Conservation (phyloP, 2,888 invertebrate species). For the Nineta flava region DNA sequence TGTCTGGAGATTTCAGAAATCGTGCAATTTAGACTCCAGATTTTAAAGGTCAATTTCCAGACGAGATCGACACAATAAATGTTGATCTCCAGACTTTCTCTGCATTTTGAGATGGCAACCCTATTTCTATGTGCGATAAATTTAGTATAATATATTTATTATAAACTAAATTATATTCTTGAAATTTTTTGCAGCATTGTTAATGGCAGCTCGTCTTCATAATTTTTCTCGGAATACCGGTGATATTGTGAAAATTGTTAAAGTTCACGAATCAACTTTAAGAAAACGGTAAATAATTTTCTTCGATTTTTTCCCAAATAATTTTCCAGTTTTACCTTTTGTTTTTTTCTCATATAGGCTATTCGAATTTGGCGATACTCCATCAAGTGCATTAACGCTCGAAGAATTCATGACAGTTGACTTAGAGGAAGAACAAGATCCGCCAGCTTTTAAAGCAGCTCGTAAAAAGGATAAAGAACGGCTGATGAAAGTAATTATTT, state of each 20-base stretch:
- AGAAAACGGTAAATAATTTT: conserved; percentile 49
- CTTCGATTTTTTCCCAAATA: background rate
- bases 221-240: conserved; percentile 73
- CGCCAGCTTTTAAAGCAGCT: conserved; percentile 86
- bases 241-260: conserved; percentile 87
- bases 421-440: conserved; percentile 90
- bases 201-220: conserved; percentile 88
- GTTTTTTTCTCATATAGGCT: conserved; percentile 37
- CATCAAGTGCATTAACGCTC: conserved; percentile 82
- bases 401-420: conserved; percentile 97
- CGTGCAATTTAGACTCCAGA: too few relatives aligned
- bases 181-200: conserved; percentile 66
- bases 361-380: conserved; percentile 91
- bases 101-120: too few relatives aligned
- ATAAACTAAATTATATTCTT: too few relatives aligned
- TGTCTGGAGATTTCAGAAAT: too few relatives aligned
- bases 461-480: conserved; percentile 76
- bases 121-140: too few relatives aligned
- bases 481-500: conserved; percentile 48
- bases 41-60: too few relatives aligned
- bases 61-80: too few relatives aligned
- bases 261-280: conserved; percentile 87
- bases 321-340: background rate
- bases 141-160: too few relatives aligned
- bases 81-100: too few relatives aligned